phyloP scores from a whole-genome alignment of 1,140 invertebrate species.

The Protaetia brevitarsis region DNA sequence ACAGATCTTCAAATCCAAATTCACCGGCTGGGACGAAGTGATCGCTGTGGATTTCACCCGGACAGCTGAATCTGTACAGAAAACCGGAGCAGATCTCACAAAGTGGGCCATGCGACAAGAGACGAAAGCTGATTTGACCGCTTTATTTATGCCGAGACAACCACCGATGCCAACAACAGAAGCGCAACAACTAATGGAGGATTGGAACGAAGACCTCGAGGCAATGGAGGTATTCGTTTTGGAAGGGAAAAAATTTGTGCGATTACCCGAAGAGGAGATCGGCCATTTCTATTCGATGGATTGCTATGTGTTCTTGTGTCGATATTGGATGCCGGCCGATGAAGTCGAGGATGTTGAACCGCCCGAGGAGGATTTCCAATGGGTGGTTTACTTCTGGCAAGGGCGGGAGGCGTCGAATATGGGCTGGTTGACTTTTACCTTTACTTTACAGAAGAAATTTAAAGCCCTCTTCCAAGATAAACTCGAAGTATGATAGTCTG shows the following conservation, averaged over 20 bases:
- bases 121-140: constrained; percentile 89
- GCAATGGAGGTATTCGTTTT: constrained; percentile 98
- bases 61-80: constrained; percentile 94
- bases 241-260: constrained; percentile 95
- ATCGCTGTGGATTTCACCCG: constrained; percentile 98
- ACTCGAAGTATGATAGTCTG: constrained; percentile 64
- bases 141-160: constrained; percentile 93
- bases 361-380: constrained; percentile 87
- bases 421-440: constrained; percentile 99
- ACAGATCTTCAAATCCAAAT: constrained; percentile 96
- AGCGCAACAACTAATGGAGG: constrained; percentile 86
- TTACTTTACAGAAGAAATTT: constrained; percentile 97
- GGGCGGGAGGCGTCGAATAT: constrained; percentile 95
- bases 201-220: constrained; percentile 95
- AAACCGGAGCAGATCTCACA: constrained; percentile 93
- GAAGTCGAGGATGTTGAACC: constrained; percentile 65
- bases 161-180: constrained; percentile 81
- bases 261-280: constrained; percentile 91
- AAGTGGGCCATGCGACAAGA: constrained; percentile 90
- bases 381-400: constrained; percentile 99
- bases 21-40: constrained; percentile 97
- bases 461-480: constrained; percentile 93
- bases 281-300: constrained; percentile 92
- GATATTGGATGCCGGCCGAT: constrained; percentile 80
- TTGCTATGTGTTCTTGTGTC: constrained; percentile 97